Evolutionary conservation across 2,888 invertebrate species (phyloP).

Genomic region (Ashinkailepas kermadecensis): DNA sequence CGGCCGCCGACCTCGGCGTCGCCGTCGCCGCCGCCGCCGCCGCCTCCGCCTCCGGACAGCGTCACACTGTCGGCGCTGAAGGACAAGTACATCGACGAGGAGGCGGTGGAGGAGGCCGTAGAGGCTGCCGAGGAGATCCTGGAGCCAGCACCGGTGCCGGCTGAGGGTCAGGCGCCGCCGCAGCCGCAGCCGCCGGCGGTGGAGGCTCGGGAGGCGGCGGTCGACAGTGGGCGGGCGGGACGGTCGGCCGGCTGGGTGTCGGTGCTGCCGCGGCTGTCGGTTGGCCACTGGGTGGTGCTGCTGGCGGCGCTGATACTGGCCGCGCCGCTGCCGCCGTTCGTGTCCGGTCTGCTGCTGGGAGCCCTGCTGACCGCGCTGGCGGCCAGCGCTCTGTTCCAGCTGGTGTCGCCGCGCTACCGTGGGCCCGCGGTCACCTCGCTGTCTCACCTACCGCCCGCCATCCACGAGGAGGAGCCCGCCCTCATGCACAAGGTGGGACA

Average conservation of each 20-base stretch:
- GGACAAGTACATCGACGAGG: constrained; percentile 17
- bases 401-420: background rate
- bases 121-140: background rate
- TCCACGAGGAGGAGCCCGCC: background rate
- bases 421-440: background rate
- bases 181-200: background rate
- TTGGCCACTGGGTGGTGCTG: background rate
- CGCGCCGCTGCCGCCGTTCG: constrained; percentile 42
- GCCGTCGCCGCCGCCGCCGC: background rate
- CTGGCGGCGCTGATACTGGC: background rate
- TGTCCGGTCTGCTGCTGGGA: constrained; percentile 49
- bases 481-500: constrained; percentile 7
- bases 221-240: background rate
- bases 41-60: background rate
- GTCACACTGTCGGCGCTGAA: constrained; percentile 15
- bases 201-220: background rate
- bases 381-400: constrained; percentile 36
- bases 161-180: background rate
- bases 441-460: background rate
- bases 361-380: constrained; percentile 46
- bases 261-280: background rate
- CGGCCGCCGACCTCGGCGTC: background rate
- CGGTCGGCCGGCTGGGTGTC: background rate
- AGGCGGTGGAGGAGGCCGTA: background rate
- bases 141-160: background rate